phyloP scores from a whole-genome alignment of 2,797 vertebrate species.

The Cichlasoma orientale region DNA sequence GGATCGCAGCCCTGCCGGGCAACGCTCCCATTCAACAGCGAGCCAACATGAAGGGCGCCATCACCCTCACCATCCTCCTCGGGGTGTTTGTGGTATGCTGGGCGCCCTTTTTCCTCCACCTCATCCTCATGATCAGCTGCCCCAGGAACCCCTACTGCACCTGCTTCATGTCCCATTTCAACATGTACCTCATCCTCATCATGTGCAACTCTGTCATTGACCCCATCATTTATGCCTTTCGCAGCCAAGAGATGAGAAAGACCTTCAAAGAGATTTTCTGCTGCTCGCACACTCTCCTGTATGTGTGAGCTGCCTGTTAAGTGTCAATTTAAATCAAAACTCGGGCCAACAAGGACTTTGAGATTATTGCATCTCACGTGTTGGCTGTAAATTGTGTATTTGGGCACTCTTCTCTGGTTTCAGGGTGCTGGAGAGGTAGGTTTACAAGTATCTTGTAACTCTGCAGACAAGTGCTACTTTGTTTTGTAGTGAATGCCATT shows the following conservation, averaged over 20 bases:
- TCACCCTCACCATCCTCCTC: conserved; percentile 93
- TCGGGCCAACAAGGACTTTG: background rate
- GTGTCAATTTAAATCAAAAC: background rate
- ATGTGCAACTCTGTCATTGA: conserved; percentile 97
- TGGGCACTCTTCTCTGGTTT: background rate
- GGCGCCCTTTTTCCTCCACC: conserved; percentile 94
- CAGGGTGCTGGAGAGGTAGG: conserved; percentile 34
- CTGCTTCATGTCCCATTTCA: conserved; percentile 98
- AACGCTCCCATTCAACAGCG: conserved; percentile 86
- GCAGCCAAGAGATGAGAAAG: conserved; percentile 94
- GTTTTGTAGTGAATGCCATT: background rate
- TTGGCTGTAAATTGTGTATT: conserved; percentile 16
- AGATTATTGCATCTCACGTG: background rate
- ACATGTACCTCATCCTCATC: conserved; percentile 95
- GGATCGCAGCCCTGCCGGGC: conserved; percentile 90
- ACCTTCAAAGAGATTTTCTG: conserved; percentile 96
- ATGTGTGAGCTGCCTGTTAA: conserved; percentile 76
- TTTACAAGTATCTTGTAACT: conserved; percentile 25
- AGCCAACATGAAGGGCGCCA: conserved; percentile 94
- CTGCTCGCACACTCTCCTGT: conserved; percentile 82
- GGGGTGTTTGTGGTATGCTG: conserved; percentile 97
- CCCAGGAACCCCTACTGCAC: conserved; percentile 94
- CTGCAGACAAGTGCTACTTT: background rate
- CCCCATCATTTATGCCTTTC: conserved; percentile 95
- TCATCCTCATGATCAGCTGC: conserved; percentile 95